These are phyloP conservation scores for Periophthalmodon schlosseri DNA, from an alignment of 2,113 vertebrate species.

Conservation along the genomic window DNA sequence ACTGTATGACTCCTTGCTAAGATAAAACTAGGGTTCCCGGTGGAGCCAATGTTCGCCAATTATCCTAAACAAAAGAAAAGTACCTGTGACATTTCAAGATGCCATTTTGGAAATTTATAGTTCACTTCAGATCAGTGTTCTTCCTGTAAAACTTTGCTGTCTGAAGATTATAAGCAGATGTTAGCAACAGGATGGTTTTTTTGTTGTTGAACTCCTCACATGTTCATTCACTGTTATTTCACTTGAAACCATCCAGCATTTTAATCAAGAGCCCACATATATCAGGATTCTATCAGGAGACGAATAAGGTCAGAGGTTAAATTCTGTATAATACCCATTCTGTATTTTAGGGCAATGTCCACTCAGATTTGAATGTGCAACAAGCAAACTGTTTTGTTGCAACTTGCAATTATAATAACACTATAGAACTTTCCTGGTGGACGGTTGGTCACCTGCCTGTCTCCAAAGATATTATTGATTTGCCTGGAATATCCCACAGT, in stretches of 20 bases:
- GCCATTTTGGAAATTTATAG: slow-evolving; percentile 38
- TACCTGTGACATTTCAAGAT: slow-evolving; percentile 43
- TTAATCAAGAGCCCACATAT: not conserved
- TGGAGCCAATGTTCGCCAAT: slow-evolving; percentile 30
- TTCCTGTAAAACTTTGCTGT: slow-evolving; percentile 20
- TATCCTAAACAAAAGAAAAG: slow-evolving; percentile 45
- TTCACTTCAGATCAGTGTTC: slow-evolving; percentile 37
- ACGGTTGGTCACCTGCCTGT: too few relatives aligned
- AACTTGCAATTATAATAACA: not conserved
- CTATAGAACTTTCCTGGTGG: too few relatives aligned
- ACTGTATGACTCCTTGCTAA: not conserved
- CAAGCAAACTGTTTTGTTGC: not conserved
- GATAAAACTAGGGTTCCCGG: slow-evolving; percentile 15
- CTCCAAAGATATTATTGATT: too few relatives aligned
- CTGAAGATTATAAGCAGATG: slow-evolving; percentile 20
- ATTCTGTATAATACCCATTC: not conserved
- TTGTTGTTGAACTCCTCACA: not conserved
- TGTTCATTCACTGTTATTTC: not conserved
- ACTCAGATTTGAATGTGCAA: not conserved
- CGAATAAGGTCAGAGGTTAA: not conserved
- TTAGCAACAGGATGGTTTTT: slow-evolving; percentile 29
- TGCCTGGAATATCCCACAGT: too few relatives aligned
- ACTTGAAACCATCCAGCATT: not conserved
- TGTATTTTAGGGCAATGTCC: not conserved
- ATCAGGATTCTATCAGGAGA: not conserved